phyloP scores from a whole-genome alignment of 2,113 vertebrate species.

The Anhinga anhinga region DNA sequence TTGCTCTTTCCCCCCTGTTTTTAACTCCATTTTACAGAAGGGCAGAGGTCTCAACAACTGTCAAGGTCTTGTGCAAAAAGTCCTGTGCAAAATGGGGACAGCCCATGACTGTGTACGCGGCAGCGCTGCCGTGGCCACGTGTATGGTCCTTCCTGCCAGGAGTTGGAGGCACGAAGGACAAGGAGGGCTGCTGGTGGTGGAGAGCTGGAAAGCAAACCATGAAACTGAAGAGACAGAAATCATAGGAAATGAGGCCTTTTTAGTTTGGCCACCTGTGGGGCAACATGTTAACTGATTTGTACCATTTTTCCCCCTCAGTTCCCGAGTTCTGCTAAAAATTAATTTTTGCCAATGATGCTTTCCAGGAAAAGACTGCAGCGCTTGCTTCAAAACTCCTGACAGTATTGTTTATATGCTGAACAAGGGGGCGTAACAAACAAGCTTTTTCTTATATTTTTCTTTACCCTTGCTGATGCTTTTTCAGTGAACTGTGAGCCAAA shows the following conservation, averaged over 20 bases:
- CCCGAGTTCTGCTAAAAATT: background rate
- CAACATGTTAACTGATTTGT: background rate
- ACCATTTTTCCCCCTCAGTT: background rate
- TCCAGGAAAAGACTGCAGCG: background rate
- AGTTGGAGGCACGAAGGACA: fast-evolving
- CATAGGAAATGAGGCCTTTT: background rate
- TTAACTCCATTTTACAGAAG: background rate
- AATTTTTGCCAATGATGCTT: background rate
- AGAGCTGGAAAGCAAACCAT: background rate
- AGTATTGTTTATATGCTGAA: background rate
- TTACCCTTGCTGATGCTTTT: background rate
- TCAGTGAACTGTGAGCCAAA: background rate
- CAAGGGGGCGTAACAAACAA: background rate
- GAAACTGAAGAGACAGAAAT: background rate
- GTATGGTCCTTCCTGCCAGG: background rate
- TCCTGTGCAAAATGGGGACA: background rate
- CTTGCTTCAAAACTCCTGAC: background rate
- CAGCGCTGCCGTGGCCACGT: background rate
- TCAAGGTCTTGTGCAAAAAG: background rate
- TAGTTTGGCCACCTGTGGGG: background rate
- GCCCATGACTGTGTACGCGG: fast-evolving
- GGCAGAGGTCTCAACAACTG: background rate
- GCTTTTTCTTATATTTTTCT: background rate
- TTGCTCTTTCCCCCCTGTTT: slow-evolving; percentile 14
- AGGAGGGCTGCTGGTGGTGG: background rate